Percentiles rank a stretch among this genome's conserved stretches.
Evolutionary conservation across 2,888 invertebrate species (phyloP).

Genomic region (Synanthedon vespiformis): DNA sequence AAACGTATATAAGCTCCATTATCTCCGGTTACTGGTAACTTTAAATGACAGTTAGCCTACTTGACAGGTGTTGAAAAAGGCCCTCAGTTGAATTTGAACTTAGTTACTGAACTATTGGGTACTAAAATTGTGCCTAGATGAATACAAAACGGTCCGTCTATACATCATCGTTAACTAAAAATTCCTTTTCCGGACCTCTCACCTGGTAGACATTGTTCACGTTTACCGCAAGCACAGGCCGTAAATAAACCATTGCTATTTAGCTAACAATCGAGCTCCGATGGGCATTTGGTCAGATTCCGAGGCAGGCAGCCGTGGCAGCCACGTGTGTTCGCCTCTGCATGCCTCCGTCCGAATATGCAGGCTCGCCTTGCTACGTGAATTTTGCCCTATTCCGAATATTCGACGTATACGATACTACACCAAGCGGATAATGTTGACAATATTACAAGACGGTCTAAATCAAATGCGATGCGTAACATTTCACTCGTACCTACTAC

Average conservation of each 20-base stretch:
- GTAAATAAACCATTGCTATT: constrained; percentile 63
- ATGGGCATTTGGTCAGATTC: constrained; percentile 69
- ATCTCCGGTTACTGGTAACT: no score
- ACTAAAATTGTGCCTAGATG: not conserved
- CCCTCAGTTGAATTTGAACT: no score
- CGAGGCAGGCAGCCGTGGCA: constrained; percentile 51
- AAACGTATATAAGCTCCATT: no score
- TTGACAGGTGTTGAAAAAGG: no score
- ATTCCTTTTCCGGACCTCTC: constrained; percentile 25
- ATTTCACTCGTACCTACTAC: constrained; percentile 14
- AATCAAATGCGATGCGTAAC: constrained; percentile 27
- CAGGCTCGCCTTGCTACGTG: constrained; percentile 43
- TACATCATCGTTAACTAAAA: constrained; percentile 11
- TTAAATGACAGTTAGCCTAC: no score
- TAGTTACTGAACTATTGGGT: no score
- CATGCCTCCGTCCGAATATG: constrained; percentile 60
- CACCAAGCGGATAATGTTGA: constrained; percentile 46
- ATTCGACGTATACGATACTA: constrained; percentile 38
- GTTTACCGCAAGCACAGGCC: constrained; percentile 25
- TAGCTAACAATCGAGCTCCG: constrained; percentile 57
- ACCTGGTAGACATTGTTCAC: constrained; percentile 20
- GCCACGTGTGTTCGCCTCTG: constrained; percentile 61
- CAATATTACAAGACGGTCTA: constrained; percentile 35
- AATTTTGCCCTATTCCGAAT: constrained; percentile 61
- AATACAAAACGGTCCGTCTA: not conserved